These are phyloP conservation scores for Archaeoteleia sp. DNA, from an alignment of 2,888 invertebrate genomes.

Conservation along the genomic window DNA sequence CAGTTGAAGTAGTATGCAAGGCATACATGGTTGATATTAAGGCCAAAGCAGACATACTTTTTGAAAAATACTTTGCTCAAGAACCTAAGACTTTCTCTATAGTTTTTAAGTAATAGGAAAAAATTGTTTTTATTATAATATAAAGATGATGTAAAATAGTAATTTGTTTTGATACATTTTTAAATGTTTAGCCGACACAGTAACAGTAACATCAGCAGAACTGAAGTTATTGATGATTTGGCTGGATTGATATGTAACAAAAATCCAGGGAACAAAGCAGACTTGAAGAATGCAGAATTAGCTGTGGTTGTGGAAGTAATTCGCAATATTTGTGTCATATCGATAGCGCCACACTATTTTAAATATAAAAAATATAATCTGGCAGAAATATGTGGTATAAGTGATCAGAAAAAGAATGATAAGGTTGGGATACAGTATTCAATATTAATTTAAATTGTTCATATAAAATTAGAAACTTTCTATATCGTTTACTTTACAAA, in stretches of 20 bases:
- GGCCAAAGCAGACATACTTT: slow-evolving; percentile 80
- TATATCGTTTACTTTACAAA: too few relatives aligned
- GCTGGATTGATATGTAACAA: slow-evolving; percentile 83
- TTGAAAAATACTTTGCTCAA: slow-evolving; percentile 85
- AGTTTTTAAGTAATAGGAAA: slow-evolving; percentile 79
- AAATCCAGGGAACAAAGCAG: slow-evolving; percentile 84
- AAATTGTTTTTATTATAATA: slow-evolving; percentile 3
- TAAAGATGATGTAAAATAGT: slow-evolving; percentile 2
- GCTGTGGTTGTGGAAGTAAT: slow-evolving; percentile 90
- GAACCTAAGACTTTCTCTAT: slow-evolving; percentile 85
- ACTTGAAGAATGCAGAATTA: slow-evolving; percentile 85
- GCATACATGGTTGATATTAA: slow-evolving; percentile 86
- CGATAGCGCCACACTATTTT: slow-evolving; percentile 87
- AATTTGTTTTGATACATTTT: slow-evolving; percentile 17
- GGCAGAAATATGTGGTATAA: slow-evolving; percentile 76
- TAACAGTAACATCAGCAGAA: slow-evolving; percentile 83
- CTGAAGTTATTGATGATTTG: slow-evolving; percentile 83
- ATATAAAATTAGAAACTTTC: too few relatives aligned
- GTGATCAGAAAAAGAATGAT: slow-evolving; percentile 39
- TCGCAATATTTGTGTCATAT: slow-evolving; percentile 85
- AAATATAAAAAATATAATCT: slow-evolving; percentile 91
- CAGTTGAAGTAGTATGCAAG: slow-evolving; percentile 85
- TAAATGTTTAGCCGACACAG: slow-evolving; percentile 79
- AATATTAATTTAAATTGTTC: too few relatives aligned
- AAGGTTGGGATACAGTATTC: too few relatives aligned